Conservation (phyloP, 1,140 invertebrate species). For the Wasmannia auropunctata region DNA sequence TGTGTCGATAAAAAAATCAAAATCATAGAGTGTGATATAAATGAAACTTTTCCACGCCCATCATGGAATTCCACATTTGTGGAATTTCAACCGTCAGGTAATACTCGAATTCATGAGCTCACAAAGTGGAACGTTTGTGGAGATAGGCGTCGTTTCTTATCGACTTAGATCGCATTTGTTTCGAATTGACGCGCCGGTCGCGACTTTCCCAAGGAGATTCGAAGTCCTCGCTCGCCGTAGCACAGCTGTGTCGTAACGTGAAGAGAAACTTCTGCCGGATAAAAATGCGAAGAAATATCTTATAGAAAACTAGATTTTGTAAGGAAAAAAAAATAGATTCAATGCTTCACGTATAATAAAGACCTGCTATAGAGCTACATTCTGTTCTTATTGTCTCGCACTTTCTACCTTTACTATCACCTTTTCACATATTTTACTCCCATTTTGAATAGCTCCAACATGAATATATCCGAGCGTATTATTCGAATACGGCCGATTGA, state of each 20-base stretch:
- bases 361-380: not conserved
- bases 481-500: not conserved
- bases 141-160: conserved; percentile 19
- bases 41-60: not conserved
- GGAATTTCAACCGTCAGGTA: not conserved
- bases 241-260: not conserved
- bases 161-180: conserved; percentile 14
- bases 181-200: conserved; percentile 1
- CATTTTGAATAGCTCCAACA: not conserved
- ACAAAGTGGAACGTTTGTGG: not conserved
- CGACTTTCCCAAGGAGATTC: not conserved
- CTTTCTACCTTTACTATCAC: not conserved
- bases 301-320: not conserved
- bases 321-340: not conserved
- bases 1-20: not conserved
- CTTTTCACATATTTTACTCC: not conserved
- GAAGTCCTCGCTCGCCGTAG: not conserved
- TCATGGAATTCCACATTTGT: not conserved
- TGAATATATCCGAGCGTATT: not conserved
- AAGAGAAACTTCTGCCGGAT: not conserved
- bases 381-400: not conserved
- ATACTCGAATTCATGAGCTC: not conserved
- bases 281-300: conserved; percentile 3
- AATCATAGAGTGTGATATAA: not conserved
- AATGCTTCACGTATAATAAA: not conserved